phyloP scores from a whole-genome alignment of 2,797 vertebrate species.

The Paguma larvata region DNA sequence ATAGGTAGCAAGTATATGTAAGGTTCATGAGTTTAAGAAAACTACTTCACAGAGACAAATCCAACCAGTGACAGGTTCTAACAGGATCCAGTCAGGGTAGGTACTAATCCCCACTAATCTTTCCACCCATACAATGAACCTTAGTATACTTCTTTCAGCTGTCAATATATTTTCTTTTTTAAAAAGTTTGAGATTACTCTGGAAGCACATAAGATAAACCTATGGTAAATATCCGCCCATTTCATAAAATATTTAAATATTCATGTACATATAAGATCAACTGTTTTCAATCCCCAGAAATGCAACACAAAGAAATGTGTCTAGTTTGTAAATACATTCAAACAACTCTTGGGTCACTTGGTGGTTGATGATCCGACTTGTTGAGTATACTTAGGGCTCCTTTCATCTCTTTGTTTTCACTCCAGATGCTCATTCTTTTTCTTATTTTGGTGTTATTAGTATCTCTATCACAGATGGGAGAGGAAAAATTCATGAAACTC shows the following conservation, averaged over 20 bases:
- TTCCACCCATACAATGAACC: not conserved
- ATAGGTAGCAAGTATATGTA: not conserved
- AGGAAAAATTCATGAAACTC: conserved; percentile 9
- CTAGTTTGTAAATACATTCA: conserved; percentile 11
- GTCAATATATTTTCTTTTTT: not conserved
- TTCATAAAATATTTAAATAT: conserved; percentile 37
- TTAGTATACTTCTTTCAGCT: not conserved
- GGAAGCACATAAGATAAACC: conserved; percentile 12
- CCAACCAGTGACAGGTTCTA: not conserved
- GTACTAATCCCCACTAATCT: not conserved
- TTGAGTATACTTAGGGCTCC: not conserved
- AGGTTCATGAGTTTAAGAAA: conserved; percentile 23
- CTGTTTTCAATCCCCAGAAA: not conserved
- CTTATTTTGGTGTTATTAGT: not conserved
- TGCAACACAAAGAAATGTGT: conserved; percentile 4
- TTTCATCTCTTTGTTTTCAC: conserved; percentile 40
- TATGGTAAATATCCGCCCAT: conserved; percentile 6
- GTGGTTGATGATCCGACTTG: not conserved
- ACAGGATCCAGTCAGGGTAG: not conserved
- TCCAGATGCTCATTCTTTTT: conserved; percentile 27
- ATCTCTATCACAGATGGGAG: not conserved
- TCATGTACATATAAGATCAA: conserved; percentile 2
- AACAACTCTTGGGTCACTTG: conserved; percentile 42
- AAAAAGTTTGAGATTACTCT: conserved; percentile 29
- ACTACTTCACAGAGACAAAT: conserved; percentile 29